Evolutionary conservation across 2,113 vertebrate species (phyloP).

Genomic region (Sigmodon hispidus): DNA sequence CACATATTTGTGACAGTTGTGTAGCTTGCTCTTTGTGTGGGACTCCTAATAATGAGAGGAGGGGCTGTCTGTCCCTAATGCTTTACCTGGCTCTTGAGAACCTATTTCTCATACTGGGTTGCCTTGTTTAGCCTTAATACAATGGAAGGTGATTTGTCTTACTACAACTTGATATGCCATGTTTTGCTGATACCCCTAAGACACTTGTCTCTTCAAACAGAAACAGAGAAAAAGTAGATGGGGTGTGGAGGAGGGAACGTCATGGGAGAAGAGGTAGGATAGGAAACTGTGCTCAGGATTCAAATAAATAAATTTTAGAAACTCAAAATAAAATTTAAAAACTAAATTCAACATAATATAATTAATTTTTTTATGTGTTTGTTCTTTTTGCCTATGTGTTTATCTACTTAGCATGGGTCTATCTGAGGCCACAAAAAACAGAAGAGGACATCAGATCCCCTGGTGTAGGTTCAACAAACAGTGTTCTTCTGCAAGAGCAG

Average conservation of each 20-base stretch:
- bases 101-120: not conserved
- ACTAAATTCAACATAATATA: too few relatives aligned
- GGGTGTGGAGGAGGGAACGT: too few relatives aligned
- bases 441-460: not conserved
- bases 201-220: not conserved
- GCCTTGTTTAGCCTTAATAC: not conserved
- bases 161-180: not conserved
- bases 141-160: not conserved
- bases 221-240: too few relatives aligned
- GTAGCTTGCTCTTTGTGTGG: not conserved
- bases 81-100: not conserved
- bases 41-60: not conserved
- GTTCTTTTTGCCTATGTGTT: not conserved
- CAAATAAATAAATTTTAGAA: too few relatives aligned
- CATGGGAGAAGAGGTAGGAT: too few relatives aligned
- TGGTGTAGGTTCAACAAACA: too few relatives aligned
- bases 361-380: not conserved
- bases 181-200: not conserved
- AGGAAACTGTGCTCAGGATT: too few relatives aligned
- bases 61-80: not conserved
- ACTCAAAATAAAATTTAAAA: too few relatives aligned
- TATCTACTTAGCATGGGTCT: not conserved
- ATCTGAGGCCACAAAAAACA: not conserved
- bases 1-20: not conserved
- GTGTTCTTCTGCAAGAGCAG: not conserved